Evolutionary conservation across 2,888 invertebrate genomes (phyloP).

Genomic region (Caenorhabditis sp.): DNA sequence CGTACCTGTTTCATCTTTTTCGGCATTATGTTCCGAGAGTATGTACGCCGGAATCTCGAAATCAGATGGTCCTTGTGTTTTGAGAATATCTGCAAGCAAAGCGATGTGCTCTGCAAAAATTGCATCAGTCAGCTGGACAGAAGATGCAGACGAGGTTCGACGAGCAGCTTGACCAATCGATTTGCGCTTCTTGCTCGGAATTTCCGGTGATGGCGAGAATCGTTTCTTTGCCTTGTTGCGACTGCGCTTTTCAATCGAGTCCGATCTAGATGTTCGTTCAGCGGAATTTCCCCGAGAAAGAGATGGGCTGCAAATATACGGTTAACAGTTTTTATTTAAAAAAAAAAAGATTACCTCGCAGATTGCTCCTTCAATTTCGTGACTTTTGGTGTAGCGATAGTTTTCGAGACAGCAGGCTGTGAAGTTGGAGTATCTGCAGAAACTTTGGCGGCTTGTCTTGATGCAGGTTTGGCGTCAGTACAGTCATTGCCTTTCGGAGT

Average conservation of each 20-base stretch:
- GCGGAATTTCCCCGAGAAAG: background rate
- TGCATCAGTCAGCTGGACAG: background rate
- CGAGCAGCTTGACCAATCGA: background rate
- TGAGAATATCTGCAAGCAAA: background rate
- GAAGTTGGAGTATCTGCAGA: background rate
- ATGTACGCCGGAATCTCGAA: slow-evolving; percentile 23
- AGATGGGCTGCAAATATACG: background rate
- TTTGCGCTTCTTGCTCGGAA: slow-evolving; percentile 40
- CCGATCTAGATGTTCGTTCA: slow-evolving; percentile 14
- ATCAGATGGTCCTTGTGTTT: background rate
- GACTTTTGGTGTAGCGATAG: background rate
- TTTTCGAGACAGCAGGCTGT: background rate
- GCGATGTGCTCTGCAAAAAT: slow-evolving; percentile 5
- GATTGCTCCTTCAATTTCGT: background rate
- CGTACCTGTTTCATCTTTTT: background rate
- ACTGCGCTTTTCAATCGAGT: slow-evolving; percentile 29
- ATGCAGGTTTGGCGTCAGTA: background rate
- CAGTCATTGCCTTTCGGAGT: background rate
- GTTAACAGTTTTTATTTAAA: background rate
- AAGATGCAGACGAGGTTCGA: background rate
- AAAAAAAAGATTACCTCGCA: background rate
- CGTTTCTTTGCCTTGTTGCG: slow-evolving; percentile 45
- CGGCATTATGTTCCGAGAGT: slow-evolving; percentile 3
- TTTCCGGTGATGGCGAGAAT: slow-evolving; percentile 46
- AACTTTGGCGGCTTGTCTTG: background rate